Evolutionary conservation across 1,140 invertebrate species (phyloP), one percentile per base, ranked within the genome.

Genomic region (Scaptomyza montana): DNA sequence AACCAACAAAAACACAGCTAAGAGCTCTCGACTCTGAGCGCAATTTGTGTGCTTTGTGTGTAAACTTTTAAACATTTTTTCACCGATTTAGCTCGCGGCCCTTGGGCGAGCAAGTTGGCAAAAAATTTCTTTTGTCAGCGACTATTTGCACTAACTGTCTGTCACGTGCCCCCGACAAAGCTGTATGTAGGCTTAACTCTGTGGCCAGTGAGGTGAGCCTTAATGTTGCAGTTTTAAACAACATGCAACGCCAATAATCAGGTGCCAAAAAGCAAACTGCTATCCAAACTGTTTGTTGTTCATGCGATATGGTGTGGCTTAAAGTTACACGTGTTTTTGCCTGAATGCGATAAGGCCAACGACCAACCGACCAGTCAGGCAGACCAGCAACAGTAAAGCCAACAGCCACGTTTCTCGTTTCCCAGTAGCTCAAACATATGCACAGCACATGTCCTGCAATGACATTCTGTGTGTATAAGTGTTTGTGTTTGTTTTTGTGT

Each of bases 161-260:
- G 30, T 55, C 70, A 41, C 54, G 47, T 49, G 33, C n/a, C 55
- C 55, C 13, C 4, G 30, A 5, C 50, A 36, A 9, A 36, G 8
- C 7, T 1, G 8, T 36, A 7, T 33, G 51, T 39, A 45, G 45
- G 53, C 57, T 21, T 45, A 57, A 54, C 50, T 60, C 7, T 57
- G 55, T 61, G 41, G 49, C 69, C 45, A 63, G 47, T 9, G 8
- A 36, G 33, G 6, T 43, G 19, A 19, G 54, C 78, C 79, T 84
- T 73, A 84, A 80, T 56, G 73, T 50, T 76, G 73, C 46, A 66
- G 63, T 77, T 84, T 85, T 74, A 79, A 70, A 77, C 69, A 50
- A 54, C 76, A 79, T 76, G 76, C 66, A 79, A 80, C 69, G 5
- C 12, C n/a, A 84, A 82, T 79, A 82, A 84, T 71, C 72, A 68